A percentile compares a stretch with the other conserved stretches of the same genome.
Conservation (phyloP, 2,113 vertebrate species). For the Petrocephalus zakoni region DNA sequence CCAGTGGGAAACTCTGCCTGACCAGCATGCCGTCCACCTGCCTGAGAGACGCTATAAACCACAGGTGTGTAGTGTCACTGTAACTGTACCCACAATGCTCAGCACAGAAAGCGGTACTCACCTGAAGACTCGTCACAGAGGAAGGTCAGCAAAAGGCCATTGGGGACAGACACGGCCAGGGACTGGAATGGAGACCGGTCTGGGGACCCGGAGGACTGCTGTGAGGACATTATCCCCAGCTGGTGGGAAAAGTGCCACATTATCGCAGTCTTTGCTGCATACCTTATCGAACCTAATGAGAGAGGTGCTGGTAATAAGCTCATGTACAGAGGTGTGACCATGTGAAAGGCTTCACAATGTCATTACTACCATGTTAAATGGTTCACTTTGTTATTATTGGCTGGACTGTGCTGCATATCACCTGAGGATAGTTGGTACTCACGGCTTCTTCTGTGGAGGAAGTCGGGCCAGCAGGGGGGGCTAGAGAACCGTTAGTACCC, state of each 20-base stretch:
- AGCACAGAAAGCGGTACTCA: conserved; percentile 30
- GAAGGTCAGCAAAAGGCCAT: conserved; percentile 73
- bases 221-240: conserved; percentile 11
- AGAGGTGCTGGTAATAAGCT: neutral
- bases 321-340: neutral
- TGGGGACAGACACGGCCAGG: conserved; percentile 75
- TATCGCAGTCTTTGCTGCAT: neutral
- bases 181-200: conserved; percentile 49
- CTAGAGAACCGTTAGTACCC: neutral
- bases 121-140: conserved; percentile 55
- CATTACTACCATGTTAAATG: neutral
- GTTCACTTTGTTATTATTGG: neutral
- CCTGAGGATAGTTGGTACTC: neutral
- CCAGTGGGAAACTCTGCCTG: conserved; percentile 69
- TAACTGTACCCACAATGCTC: neutral
- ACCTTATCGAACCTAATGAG: neutral
- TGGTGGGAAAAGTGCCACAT: neutral
- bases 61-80: neutral
- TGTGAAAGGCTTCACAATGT: neutral
- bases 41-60: conserved; percentile 32
- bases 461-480: neutral
- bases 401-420: neutral
- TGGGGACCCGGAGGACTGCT: conserved; percentile 27
- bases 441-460: neutral
- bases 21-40: conserved; percentile 55